Base-by-base conservation (phyloP, 1,140 invertebrate genomes). In the Nasonia vitripennis region DNA sequence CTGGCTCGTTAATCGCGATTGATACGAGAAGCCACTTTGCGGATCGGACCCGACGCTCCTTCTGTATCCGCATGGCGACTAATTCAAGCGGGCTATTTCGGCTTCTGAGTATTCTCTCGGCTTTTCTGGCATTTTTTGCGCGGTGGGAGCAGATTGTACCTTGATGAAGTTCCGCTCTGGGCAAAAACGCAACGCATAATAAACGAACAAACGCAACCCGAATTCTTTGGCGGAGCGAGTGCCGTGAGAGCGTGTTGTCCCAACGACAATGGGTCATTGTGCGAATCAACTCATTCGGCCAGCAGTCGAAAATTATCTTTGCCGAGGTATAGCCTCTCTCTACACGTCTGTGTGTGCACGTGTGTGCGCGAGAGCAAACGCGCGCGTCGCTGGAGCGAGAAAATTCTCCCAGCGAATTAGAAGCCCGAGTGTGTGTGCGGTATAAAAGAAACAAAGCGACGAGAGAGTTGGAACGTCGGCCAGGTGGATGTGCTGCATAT, bases 141-240 rank as follows among this genome's bases (percentile, higher is more conserved):
- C 27, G 7, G 1, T 12, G 23, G 31, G 31, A 71, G 14, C 3
- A 34, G 2, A 71, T 71, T 71, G 10, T 3, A 31, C 10, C 12
- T 70, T 70, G n/a, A 70, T 70, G n/a, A 31, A 70, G 27, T 31
- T 7, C 11, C n/a, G n/a, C 27, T 27, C 23, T 10, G 31, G 23
- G n/a, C 1, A 9, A 70, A 27, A 71, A 41, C 45, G 73, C 48
- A 41, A 81, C 55, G 41, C 67, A 80, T 67, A 67, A 34, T 79
- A 34, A 68, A 67, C 41, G 80, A n/a, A 7, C 31, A 75, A 75
- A 41, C 37, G 4, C 34, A 34, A 75, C 73, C 0, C 73, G 31
- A 9, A n/a, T 75, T 45, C 73, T 75, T 45, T 34, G 34, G 17
- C 71, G 27, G 7, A 34, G 71, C 48, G 48, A 51, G 10, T 12